Conservation (phyloP, 2,888 invertebrate genomes). For the Oscheius sp. region DNA sequence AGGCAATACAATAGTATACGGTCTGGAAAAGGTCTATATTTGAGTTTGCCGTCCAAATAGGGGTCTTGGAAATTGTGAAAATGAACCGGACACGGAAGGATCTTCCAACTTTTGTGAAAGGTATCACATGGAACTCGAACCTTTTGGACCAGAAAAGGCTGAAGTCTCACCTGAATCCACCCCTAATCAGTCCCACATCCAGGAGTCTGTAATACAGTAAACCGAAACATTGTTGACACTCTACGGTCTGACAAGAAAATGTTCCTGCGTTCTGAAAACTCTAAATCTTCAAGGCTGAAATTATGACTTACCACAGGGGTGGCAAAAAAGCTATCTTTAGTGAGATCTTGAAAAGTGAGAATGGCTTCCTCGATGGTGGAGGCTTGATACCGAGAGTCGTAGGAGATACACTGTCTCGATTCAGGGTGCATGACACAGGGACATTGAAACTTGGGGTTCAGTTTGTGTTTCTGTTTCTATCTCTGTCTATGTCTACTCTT, state of each 20-base stretch:
- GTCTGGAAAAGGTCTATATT: neutral
- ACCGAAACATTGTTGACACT: slow-evolving; percentile 67
- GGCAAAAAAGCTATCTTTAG: slow-evolving; percentile 39
- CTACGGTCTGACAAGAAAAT: slow-evolving; percentile 56
- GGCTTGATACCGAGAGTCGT: slow-evolving; percentile 67
- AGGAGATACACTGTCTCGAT: slow-evolving; percentile 65
- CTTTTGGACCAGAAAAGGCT: too few relatives aligned
- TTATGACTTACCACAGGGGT: neutral
- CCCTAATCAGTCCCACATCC: slow-evolving; percentile 58
- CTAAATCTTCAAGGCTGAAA: neutral
- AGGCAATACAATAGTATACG: slow-evolving; percentile 2
- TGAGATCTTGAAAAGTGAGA: slow-evolving; percentile 67
- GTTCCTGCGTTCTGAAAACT: slow-evolving; percentile 59
- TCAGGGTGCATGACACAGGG: slow-evolving; percentile 69
- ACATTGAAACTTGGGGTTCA: slow-evolving; percentile 55
- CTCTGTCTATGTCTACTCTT: neutral
- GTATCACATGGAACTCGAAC: too few relatives aligned
- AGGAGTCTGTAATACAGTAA: slow-evolving; percentile 59
- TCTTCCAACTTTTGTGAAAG: too few relatives aligned
- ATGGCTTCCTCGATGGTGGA: slow-evolving; percentile 69
- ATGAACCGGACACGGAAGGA: too few relatives aligned
- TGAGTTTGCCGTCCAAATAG: too few relatives aligned
- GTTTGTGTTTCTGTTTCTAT: too few relatives aligned
- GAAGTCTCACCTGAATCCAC: slow-evolving; percentile 39
- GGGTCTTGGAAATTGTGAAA: too few relatives aligned